A percentile compares a stretch with the other conserved stretches of the same genome.
These are phyloP conservation scores for Caenorhabditis uteleia DNA, from an alignment of 2,888 invertebrate genomes.

Conservation along the genomic window DNA sequence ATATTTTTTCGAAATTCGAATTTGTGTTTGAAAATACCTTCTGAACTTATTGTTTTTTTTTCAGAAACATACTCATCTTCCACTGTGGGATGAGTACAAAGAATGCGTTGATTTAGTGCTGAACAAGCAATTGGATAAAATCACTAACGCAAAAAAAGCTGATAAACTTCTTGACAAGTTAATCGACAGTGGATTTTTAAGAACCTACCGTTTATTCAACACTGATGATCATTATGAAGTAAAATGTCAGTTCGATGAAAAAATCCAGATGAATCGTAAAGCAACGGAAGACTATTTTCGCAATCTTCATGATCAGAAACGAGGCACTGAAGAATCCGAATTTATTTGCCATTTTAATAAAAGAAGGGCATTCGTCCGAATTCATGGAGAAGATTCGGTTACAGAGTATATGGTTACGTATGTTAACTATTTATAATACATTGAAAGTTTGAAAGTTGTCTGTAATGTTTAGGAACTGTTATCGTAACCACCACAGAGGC, in stretches of 20 bases:
- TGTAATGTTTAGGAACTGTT: slow-evolving; percentile 27
- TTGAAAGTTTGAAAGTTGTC: too few relatives aligned
- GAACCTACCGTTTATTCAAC: slow-evolving; percentile 22
- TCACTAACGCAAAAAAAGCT: slow-evolving; percentile 17
- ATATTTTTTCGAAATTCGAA: too few relatives aligned
- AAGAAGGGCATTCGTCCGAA: slow-evolving; percentile 18
- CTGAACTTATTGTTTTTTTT: too few relatives aligned
- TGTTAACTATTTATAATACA: slow-evolving; percentile 30
- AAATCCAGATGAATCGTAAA: slow-evolving; percentile 18
- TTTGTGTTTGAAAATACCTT: too few relatives aligned
- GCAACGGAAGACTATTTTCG: slow-evolving; percentile 23
- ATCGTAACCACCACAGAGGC: slow-evolving; percentile 14
- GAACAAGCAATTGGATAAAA: slow-evolving; percentile 14
- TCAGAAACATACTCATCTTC: slow-evolving; percentile 28
- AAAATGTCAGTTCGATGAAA: slow-evolving; percentile 20
- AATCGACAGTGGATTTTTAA: slow-evolving; percentile 19
- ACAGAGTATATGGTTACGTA: slow-evolving; percentile 27
- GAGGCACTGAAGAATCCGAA: slow-evolving; percentile 23
- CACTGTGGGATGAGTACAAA: slow-evolving; percentile 21
- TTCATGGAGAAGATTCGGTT: slow-evolving; percentile 25
- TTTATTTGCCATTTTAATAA: slow-evolving; percentile 21
- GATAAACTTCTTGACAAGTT: slow-evolving; percentile 26
- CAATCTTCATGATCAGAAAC: slow-evolving; percentile 20
- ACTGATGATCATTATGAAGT: slow-evolving; percentile 20
- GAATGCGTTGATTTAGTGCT: slow-evolving; percentile 18